phyloP scores from a whole-genome alignment of 2,113 vertebrate species.

The Chrysochloris asiatica region DNA sequence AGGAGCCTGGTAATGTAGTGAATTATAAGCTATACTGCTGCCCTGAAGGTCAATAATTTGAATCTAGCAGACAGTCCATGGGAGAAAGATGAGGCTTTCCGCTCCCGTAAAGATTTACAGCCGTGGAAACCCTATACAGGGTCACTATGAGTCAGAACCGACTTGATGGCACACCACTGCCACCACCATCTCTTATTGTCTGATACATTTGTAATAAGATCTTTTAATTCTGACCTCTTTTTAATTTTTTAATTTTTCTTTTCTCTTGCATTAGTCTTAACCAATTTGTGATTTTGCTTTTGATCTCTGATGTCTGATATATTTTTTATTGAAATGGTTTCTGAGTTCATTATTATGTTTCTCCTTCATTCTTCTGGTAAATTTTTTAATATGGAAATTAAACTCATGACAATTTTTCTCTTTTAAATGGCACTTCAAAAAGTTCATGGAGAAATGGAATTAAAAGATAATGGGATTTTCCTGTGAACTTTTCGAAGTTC shows the following conservation, averaged over 20 bases:
- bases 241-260: constrained; percentile 1
- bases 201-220: too few species aligned
- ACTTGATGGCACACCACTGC: too few species aligned
- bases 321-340: not conserved
- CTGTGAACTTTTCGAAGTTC: too few species aligned
- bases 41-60: too few species aligned
- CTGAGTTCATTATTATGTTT: not conserved
- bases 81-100: not conserved
- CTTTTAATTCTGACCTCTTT: not conserved
- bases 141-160: not conserved
- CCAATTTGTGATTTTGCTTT: not conserved
- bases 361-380: not conserved
- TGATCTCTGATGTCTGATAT: too few species aligned
- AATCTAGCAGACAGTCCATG: too few species aligned
- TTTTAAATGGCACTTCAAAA: not conserved
- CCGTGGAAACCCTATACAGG: too few species aligned
- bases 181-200: too few species aligned
- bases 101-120: not conserved
- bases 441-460: too few species aligned
- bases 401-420: not conserved
- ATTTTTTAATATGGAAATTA: not conserved
- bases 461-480: too few species aligned
- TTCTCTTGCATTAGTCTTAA: not conserved
- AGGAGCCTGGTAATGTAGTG: too few species aligned
- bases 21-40: too few species aligned